These are phyloP conservation scores for Prinia subflava DNA, from an alignment of 2,113 vertebrate species.

Conservation along the genomic window DNA sequence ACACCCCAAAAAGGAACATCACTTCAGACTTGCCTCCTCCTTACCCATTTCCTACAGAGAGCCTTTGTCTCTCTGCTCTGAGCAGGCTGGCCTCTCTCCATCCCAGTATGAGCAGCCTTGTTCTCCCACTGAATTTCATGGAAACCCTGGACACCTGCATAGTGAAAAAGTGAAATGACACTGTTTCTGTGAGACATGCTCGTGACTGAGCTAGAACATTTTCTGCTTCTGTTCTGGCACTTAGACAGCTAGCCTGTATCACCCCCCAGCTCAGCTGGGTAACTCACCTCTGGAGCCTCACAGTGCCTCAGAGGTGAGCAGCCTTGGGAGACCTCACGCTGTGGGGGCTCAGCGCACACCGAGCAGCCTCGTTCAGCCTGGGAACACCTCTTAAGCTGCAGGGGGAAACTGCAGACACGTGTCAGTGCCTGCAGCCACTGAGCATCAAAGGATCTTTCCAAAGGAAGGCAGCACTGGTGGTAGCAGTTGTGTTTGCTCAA, in stretches of 20 bases:
- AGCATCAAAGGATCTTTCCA: not conserved
- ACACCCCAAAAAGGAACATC: not conserved
- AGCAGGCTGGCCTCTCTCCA: not conserved
- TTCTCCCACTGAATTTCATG: not conserved
- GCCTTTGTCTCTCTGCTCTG: not conserved
- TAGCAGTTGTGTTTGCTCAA: conserved; percentile 24
- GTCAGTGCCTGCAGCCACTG: not conserved
- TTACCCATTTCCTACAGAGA: not conserved
- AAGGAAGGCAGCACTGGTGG: not conserved
- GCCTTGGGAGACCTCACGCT: not conserved
- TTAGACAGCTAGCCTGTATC: not conserved
- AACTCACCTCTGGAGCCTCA: not conserved
- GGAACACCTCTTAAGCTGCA: not conserved
- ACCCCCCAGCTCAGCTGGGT: not conserved
- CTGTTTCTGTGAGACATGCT: not conserved
- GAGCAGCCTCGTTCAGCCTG: not conserved
- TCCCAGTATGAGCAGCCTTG: not conserved
- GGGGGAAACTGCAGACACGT: not conserved
- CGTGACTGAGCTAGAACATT: not conserved
- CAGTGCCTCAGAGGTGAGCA: not conserved
- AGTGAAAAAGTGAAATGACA: not conserved
- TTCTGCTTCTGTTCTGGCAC: not conserved
- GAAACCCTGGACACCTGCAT: not conserved
- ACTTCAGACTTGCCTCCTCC: not conserved
- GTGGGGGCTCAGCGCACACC: rapidly evolving